These are phyloP conservation scores for Murina feae DNA, from an alignment of 2,113 vertebrate species.

Conservation along the genomic window DNA sequence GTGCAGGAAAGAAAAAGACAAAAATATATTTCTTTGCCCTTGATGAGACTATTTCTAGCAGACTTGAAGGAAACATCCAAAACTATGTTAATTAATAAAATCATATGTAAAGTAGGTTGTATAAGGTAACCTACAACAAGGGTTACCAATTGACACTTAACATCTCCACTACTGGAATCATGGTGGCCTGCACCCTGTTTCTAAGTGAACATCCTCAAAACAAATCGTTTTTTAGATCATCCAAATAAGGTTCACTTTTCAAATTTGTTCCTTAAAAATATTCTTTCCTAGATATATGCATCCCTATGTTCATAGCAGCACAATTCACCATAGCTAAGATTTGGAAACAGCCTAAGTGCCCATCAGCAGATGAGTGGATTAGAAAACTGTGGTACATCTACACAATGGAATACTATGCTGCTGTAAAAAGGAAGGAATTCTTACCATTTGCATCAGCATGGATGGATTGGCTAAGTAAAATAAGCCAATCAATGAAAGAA, in stretches of 20 bases:
- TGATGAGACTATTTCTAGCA: background rate
- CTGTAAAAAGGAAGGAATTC: no score
- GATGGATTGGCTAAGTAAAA: no score
- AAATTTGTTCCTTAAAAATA: background rate
- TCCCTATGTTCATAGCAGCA: no score
- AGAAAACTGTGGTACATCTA: no score
- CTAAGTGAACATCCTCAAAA: background rate
- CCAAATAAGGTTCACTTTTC: background rate
- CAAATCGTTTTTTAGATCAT: background rate
- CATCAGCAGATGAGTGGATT: no score
- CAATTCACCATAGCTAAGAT: no score
- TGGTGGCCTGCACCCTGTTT: background rate
- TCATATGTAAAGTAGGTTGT: background rate
- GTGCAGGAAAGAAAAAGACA: background rate
- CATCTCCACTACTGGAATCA: background rate
- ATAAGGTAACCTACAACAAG: background rate
- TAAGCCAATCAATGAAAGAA: no score
- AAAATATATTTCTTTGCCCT: background rate
- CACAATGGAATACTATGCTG: no score
- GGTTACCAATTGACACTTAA: background rate
- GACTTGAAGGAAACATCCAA: background rate
- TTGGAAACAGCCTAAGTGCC: no score
- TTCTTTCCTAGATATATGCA: background rate
- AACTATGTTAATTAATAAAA: background rate
- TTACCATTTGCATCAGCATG: no score